A percentile compares a stretch with the other conserved stretches of the same genome.
Conservation (phyloP, 2,888 invertebrate species). For the Fabriciana adippe region DNA sequence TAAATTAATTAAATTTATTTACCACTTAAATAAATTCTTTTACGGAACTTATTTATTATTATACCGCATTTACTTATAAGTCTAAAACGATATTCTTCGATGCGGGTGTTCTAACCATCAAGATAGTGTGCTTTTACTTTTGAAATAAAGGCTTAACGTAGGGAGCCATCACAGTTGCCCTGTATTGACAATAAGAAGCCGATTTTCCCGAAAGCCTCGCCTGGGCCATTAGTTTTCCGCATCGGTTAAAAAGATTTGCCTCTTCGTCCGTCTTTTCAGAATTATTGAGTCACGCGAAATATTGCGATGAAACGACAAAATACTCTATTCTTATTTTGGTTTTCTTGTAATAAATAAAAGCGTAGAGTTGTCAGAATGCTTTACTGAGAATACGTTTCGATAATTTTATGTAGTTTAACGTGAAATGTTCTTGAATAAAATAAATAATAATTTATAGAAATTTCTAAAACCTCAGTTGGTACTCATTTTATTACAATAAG, state of each 20-base stretch:
- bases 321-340: constrained; percentile 43
- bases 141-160: constrained; percentile 79
- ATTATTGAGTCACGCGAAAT: constrained; percentile 73
- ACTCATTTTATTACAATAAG: constrained; percentile 22
- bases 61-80: constrained; percentile 57
- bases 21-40: too few relatives aligned
- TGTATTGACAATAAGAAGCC: constrained; percentile 82
- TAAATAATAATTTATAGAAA: not conserved
- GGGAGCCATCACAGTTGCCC: constrained; percentile 77
- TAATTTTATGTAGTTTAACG: not conserved
- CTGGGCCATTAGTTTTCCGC: constrained; percentile 81
- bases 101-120: constrained; percentile 69
- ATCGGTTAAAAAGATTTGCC: constrained; percentile 81
- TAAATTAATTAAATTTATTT: too few relatives aligned
- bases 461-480: not conserved
- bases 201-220: constrained; percentile 80
- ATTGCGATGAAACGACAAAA: constrained; percentile 61
- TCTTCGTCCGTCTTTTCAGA: constrained; percentile 72
- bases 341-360: constrained; percentile 36
- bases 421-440: not conserved
- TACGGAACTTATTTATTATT: too few relatives aligned
- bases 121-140: constrained; percentile 74
- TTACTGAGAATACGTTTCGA: constrained; percentile 35
- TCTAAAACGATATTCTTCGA: constrained; percentile 55
- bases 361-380: not conserved